Conservation (phyloP, 2,113 vertebrate species). For the Ariopsis seemanni region DNA sequence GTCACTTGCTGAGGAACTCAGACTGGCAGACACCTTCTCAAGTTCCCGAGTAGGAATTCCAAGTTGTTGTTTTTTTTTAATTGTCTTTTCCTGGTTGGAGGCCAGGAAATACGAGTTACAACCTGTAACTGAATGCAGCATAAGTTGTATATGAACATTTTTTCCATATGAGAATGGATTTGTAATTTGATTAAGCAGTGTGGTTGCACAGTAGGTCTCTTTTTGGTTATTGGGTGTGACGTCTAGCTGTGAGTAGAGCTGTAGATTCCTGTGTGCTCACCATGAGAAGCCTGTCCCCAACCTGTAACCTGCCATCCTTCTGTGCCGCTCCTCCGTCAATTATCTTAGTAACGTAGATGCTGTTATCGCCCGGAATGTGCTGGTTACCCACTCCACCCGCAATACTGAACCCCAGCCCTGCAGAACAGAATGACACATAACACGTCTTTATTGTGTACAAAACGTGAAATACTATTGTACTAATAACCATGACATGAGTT, state of each 20-base stretch:
- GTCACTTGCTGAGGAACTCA: background rate
- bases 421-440: conserved; percentile 5
- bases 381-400: conserved; percentile 96
- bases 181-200: background rate
- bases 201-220: background rate
- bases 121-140: background rate
- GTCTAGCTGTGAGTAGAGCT: background rate
- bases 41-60: too few relatives aligned
- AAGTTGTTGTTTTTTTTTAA: background rate
- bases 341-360: conserved; percentile 97
- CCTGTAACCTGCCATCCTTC: conserved; percentile 88
- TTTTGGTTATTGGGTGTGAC: background rate
- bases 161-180: background rate
- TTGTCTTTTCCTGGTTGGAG: background rate
- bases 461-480: background rate
- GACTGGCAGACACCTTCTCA: too few relatives aligned
- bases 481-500: background rate
- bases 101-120: background rate
- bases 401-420: conserved; percentile 96
- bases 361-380: conserved; percentile 98
- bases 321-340: conserved; percentile 94
- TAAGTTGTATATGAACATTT: background rate
- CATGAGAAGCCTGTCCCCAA: conserved; percentile 93
- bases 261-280: conserved; percentile 68
- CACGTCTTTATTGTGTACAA: background rate